Evolutionary conservation across 2,113 vertebrate species (phyloP), one percentile per base, ranked within the genome.

Genomic region (Gallinago undulata): DNA sequence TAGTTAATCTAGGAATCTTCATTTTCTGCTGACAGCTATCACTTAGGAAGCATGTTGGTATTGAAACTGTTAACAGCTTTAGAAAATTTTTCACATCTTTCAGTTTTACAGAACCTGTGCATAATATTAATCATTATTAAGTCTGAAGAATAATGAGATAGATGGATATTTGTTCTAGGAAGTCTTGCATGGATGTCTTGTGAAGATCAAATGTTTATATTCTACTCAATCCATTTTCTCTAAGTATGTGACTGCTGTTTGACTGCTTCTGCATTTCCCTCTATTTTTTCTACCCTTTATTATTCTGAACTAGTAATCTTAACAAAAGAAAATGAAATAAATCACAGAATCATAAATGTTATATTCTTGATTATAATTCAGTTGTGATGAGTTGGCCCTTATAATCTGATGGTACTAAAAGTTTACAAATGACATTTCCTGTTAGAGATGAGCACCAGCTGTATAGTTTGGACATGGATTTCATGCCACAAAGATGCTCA

Each of bases 391-490:
- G 35, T 56, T 83, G 37, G 74, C 53, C 57, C 17, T 94, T 85
- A 78, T 57, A 94, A 86, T 94, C n/a, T 93, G 72, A 85, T 74
- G 59, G 41, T 31, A 17, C 19, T 37, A 33, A 81, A 84, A 90
- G 79, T 91, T 92, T 72, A 66, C 37, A 80, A 68, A 93, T 74
- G 37, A 19, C 41, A 72, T 90, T 97, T 95, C 86, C 93, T 92
- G 57, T 57, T 76, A 0, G 1, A 87, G 66, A 86, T 56, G 68
- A 95, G 68, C 68, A 86, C 79, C 90, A 96, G 93, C 74, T 93
- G 88, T 89, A 82, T 6, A 68, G 80, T 28, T 87, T 93, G 92
- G 95, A 90, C 83, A 81, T 45, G 67, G 93, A 84, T 96, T 94
- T 96, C 53, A 89, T 95, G 77, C 13, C 91, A 94, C 74, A 87